A percentile compares a stretch with the other conserved stretches of the same genome.
phyloP scores from a whole-genome alignment of 2,797 vertebrate genomes.

The Hafferia zeledoni region DNA sequence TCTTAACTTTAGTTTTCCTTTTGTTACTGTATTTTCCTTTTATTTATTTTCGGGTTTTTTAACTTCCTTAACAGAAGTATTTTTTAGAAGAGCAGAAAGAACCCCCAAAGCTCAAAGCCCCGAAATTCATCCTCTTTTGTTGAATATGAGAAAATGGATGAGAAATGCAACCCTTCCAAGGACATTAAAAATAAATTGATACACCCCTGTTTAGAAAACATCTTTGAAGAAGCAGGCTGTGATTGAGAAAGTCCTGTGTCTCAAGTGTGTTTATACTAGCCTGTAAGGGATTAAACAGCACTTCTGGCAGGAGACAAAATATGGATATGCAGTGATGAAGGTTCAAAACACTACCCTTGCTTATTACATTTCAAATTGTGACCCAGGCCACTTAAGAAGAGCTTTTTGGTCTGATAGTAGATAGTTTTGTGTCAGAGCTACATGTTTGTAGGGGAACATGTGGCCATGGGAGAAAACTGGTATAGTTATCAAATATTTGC shows the following conservation, averaged over 20 bases:
- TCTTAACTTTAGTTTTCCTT: not conserved
- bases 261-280: not conserved
- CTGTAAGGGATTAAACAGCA: not conserved
- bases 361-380: not conserved
- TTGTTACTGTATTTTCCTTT: not conserved
- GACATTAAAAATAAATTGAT: not conserved
- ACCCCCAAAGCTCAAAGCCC: not conserved
- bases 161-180: not conserved
- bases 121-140: not conserved
- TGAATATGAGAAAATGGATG: not conserved
- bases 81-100: not conserved
- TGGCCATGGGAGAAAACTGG: not conserved
- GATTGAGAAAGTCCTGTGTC: not conserved
- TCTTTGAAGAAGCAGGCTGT: not conserved
- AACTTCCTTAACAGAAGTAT: not conserved
- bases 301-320: not conserved
- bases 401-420: not conserved
- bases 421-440: not conserved
- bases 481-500: not conserved
- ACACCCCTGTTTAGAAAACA: not conserved
- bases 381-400: not conserved
- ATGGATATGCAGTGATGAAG: not conserved
- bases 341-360: not conserved
- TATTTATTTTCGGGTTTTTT: not conserved
- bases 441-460: not conserved